phyloP scores from a whole-genome alignment of 2,888 invertebrate species.

The Biston betularia region DNA sequence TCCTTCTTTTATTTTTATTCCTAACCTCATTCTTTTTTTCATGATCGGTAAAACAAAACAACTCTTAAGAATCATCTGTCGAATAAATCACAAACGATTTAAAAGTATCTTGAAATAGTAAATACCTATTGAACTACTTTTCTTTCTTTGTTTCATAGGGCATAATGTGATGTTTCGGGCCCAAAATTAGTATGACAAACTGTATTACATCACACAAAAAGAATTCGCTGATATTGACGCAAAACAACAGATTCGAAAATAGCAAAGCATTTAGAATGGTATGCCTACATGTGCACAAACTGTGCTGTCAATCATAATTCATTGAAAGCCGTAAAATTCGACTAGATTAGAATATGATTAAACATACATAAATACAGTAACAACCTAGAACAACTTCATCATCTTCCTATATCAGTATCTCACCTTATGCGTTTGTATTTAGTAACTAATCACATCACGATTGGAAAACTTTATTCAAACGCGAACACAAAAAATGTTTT shows the following conservation, averaged over 20 bases:
- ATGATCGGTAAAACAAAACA: not conserved
- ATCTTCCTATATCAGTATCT: no score
- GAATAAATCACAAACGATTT: not conserved
- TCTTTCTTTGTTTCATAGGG: not conserved
- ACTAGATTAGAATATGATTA: conserved; percentile 18
- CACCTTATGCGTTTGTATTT: no score
- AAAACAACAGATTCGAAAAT: conserved; percentile 25
- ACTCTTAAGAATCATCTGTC: not conserved
- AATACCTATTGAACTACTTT: no score
- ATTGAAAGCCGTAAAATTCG: conserved; percentile 20
- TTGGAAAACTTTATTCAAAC: conserved; percentile 11
- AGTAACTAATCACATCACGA: not conserved
- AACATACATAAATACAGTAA: conserved; percentile 7
- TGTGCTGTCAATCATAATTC: conserved; percentile 29
- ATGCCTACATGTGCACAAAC: conserved; percentile 7
- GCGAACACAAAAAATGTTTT: not conserved
- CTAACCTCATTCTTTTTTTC: not conserved
- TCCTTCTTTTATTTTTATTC: not conserved
- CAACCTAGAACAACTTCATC: no score
- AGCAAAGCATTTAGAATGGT: conserved; percentile 7
- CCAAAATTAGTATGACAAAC: conserved; percentile 3
- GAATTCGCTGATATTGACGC: conserved; percentile 18
- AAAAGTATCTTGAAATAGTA: not conserved
- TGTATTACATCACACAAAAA: conserved; percentile 7
- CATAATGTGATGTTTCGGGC: not conserved